Evolutionary conservation across 2,113 vertebrate genomes (phyloP), one percentile per base, ranked within the genome.

Genomic region (Cyanoderma ruficeps): DNA sequence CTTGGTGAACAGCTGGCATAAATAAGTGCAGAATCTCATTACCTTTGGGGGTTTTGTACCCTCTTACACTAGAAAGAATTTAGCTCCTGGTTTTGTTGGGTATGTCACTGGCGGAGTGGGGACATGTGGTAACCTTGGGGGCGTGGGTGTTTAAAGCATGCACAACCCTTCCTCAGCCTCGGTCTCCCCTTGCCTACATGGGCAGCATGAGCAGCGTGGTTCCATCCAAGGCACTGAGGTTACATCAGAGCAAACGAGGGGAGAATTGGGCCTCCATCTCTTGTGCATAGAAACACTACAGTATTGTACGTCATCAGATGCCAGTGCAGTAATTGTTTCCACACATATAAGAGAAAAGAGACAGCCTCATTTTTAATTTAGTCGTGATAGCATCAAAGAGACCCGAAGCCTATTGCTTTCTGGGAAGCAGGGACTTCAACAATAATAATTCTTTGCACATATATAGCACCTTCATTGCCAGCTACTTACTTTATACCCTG

Each of bases 371-470:
- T 96, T 97, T 96, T 94, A 96, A 93, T 96, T 97, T 93, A 80
- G 92, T 93, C 44, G 1, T 77, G 86, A 95, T 94, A 92, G 87
- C 94, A 97, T 96, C 95, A 97, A 93, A 97, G 93, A 96, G 78
- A 93, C 80, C 87, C 78, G 91, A 85, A 93, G 83, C 52, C 83
- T 96, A 87, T 87, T 89, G 89, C 88, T 96, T 96, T 87, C 90
- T 90, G 91, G 81, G 90, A 92, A 94, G 75, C 83, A 82, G 86
- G 64, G 92, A 94, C 77, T 67, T 90, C 63, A 92, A 93, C 88
- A 93, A 87, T 85, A 96, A 95, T 95, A 94, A 92, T 87, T 93
- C 91, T 95, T 96, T 2, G 21, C 86, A 90, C 80, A 80, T 95
- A 90, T 80, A 79, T 95, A 97, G 83, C 88, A 94, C 92, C 92